Percentiles rank a stretch among this genome's conserved stretches.
Conservation (phyloP, 2,888 invertebrate species). For the Lasioglossum leucozonium region DNA sequence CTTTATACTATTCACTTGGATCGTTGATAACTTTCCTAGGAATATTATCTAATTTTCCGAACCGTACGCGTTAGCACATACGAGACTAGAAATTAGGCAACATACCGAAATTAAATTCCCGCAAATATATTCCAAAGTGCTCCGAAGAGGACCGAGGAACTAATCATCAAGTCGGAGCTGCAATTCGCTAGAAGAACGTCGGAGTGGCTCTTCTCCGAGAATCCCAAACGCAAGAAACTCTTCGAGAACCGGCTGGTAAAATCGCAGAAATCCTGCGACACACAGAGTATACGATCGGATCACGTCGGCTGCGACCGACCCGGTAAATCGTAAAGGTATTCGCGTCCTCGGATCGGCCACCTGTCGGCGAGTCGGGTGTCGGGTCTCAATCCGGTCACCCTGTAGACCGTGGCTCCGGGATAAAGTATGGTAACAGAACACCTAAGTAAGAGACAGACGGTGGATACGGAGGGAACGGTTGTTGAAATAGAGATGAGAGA, state of each 20-base stretch:
- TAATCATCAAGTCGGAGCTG: background rate
- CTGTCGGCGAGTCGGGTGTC: constrained; percentile 64
- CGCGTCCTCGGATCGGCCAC: constrained; percentile 50
- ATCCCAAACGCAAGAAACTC: background rate
- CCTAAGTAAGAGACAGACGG: constrained; percentile 71
- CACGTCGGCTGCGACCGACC: background rate
- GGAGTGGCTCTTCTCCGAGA: background rate
- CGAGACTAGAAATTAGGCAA: no score
- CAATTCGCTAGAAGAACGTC: background rate
- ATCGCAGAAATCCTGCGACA: background rate
- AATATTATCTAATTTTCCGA: background rate
- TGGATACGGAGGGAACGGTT: constrained; percentile 40
- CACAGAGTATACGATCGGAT: background rate
- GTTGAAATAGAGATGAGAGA: constrained; percentile 46
- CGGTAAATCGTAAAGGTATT: constrained; percentile 21
- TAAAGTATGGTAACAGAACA: constrained; percentile 79
- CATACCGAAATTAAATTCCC: no score
- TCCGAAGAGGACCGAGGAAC: background rate
- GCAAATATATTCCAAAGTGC: background rate
- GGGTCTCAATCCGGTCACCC: constrained; percentile 73
- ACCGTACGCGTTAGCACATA: no score
- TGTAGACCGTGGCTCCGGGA: constrained; percentile 65
- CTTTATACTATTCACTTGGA: background rate
- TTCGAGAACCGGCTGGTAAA: background rate
- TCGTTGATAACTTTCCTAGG: no score